phyloP scores from a whole-genome alignment of 2,888 invertebrate species.

The Notodonta dromedarius region DNA sequence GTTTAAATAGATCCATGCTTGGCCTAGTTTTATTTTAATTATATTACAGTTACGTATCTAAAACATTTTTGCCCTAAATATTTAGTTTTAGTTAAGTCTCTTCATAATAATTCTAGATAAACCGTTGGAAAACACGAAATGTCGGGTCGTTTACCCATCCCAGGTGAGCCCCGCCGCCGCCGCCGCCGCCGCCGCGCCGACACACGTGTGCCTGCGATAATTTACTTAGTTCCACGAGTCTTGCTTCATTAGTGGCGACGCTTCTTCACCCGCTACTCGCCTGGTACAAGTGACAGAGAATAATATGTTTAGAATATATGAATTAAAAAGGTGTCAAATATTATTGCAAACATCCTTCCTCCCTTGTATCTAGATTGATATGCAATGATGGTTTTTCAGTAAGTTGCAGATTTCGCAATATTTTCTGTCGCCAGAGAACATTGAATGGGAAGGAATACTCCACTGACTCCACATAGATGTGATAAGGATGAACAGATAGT shows the following conservation, averaged over 20 bases:
- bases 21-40: no score
- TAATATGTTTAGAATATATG: no score
- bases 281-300: slow-evolving; percentile 13
- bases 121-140: slow-evolving; percentile 19
- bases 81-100: slow-evolving; percentile 17
- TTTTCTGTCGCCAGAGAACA: no score
- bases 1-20: no score
- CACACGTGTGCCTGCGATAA: slow-evolving; percentile 34
- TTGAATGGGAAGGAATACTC: no score
- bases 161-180: neutral
- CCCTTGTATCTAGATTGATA: no score
- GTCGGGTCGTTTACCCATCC: slow-evolving; percentile 25
- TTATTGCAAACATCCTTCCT: no score
- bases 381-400: no score
- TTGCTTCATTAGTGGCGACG: slow-evolving; percentile 41
- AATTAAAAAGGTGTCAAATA: no score
- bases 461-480: no score
- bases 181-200: slow-evolving; percentile 7
- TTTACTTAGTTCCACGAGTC: slow-evolving; percentile 40
- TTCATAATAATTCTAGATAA: slow-evolving; percentile 11
- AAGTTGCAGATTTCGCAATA: no score
- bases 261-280: slow-evolving; percentile 18
- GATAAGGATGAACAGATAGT: no score
- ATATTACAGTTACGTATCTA: neutral
- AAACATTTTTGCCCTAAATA: neutral